phyloP scores from a whole-genome alignment of 2,797 vertebrate genomes.

The Peromyscus eremicus region DNA sequence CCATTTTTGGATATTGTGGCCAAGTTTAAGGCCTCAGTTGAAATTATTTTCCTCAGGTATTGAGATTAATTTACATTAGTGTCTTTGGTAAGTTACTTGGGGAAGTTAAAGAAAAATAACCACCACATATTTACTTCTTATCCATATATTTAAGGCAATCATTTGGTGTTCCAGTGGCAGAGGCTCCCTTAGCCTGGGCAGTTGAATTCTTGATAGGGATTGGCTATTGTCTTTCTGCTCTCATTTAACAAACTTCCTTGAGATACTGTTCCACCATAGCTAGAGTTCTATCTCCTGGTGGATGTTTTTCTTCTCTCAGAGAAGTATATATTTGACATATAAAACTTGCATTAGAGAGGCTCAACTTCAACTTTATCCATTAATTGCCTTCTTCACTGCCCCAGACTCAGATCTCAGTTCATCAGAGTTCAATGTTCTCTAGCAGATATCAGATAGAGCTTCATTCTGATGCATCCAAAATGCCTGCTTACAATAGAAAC shows the following conservation, averaged over 20 bases:
- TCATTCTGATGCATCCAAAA: not conserved
- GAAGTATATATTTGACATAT: not conserved
- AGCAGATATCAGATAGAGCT: not conserved
- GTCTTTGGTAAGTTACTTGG: not conserved
- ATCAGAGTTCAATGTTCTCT: not conserved
- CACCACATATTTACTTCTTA: not conserved
- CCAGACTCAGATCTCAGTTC: not conserved
- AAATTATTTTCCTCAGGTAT: not conserved
- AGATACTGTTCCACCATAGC: not conserved
- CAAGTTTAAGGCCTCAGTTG: not conserved
- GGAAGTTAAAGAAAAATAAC: not conserved
- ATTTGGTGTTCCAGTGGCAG: not conserved
- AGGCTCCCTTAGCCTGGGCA: not conserved
- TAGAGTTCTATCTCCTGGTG: not conserved
- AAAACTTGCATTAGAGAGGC: not conserved
- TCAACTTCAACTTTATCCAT: not conserved
- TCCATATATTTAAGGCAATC: not conserved
- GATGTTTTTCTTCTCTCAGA: not conserved
- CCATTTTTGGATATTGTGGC: not conserved
- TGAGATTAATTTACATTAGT: not conserved
- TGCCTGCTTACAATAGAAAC: too few species aligned
- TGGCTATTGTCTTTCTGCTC: not conserved
- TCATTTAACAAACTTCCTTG: not conserved
- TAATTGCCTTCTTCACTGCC: not conserved
- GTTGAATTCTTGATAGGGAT: not conserved